phyloP scores from a whole-genome alignment of 2,888 invertebrate species.

The Neuroscelio doddi region DNA sequence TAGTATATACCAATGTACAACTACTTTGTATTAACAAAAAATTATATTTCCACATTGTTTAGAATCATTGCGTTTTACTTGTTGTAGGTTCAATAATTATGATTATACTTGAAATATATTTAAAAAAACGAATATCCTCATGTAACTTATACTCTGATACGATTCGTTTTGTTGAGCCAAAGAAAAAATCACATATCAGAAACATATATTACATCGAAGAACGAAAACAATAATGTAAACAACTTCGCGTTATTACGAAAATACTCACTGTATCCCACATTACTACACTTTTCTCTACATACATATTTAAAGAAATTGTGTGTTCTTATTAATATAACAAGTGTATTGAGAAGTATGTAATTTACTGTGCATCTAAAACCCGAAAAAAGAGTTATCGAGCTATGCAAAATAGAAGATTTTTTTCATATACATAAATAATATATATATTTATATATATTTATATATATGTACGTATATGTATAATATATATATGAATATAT shows the following conservation, averaged over 20 bases:
- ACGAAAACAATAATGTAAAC: conserved; percentile 45
- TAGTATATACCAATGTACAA: too few species aligned
- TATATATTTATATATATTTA: conserved; percentile 59
- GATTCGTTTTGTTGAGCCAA: conserved; percentile 37
- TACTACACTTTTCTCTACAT: conserved; percentile 48
- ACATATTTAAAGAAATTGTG: conserved; percentile 44
- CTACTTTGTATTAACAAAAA: conserved; percentile 17
- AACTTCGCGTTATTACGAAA: conserved; percentile 45
- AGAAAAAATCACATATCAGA: conserved; percentile 43
- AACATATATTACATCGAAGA: conserved; percentile 46
- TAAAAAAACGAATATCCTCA: neutral
- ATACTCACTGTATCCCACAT: conserved; percentile 46
- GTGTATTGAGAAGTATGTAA: conserved; percentile 52
- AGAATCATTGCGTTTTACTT: conserved; percentile 8
- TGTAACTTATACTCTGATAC: neutral
- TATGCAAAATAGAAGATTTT: conserved; percentile 71
- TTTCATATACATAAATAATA: conserved; percentile 65
- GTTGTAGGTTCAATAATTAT: conserved; percentile 26
- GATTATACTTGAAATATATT: neutral
- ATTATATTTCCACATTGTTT: conserved; percentile 32
- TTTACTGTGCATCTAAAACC: conserved; percentile 67
- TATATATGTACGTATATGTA: conserved; percentile 63
- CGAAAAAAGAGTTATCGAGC: conserved; percentile 68
- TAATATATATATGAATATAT: conserved; percentile 65
- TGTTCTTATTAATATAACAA: conserved; percentile 46